These are phyloP conservation scores for Hymenochirus boettgeri DNA, from an alignment of 2,113 vertebrate species.

Conservation along the genomic window DNA sequence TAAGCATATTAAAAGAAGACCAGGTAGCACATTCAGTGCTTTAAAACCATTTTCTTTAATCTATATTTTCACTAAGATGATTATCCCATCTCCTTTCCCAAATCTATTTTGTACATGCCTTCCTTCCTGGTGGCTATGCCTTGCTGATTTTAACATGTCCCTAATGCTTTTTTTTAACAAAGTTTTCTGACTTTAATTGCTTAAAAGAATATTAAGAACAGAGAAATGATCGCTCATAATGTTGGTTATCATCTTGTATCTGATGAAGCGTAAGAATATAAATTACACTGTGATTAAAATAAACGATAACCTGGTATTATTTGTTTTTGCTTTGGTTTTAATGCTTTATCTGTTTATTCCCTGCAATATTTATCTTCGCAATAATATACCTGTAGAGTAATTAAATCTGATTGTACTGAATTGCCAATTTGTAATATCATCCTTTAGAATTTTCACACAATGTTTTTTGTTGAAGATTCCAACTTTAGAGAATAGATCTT, in stretches of 20 bases:
- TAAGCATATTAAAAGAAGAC: too few relatives aligned
- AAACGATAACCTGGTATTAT: constrained; percentile 19
- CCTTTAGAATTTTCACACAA: too few relatives aligned
- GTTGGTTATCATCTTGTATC: constrained; percentile 25
- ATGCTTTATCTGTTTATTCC: constrained; percentile 22
- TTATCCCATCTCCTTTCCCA: neutral
- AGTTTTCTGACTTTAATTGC: constrained; percentile 42
- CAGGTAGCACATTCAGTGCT: too few relatives aligned
- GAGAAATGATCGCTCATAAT: constrained; percentile 36
- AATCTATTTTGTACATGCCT: neutral
- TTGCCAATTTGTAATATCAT: too few relatives aligned
- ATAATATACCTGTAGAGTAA: constrained; percentile 18
- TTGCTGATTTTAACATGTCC: constrained; percentile 20
- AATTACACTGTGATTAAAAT: constrained; percentile 29
- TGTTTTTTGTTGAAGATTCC: too few relatives aligned
- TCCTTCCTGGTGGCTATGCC: constrained; percentile 12
- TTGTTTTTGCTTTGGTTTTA: constrained; percentile 26
- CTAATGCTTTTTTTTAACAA: constrained; percentile 40
- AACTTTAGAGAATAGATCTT: too few relatives aligned
- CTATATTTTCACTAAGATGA: too few relatives aligned
- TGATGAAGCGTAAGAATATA: constrained; percentile 38
- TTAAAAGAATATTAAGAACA: constrained; percentile 32
- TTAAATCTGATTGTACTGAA: neutral
- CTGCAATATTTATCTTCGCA: constrained; percentile 25
- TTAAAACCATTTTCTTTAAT: too few relatives aligned